A percentile compares a stretch with the other conserved stretches of the same genome.
Evolutionary conservation across 1,140 invertebrate species (phyloP).

Genomic region (Leptopilina boulardi): DNA sequence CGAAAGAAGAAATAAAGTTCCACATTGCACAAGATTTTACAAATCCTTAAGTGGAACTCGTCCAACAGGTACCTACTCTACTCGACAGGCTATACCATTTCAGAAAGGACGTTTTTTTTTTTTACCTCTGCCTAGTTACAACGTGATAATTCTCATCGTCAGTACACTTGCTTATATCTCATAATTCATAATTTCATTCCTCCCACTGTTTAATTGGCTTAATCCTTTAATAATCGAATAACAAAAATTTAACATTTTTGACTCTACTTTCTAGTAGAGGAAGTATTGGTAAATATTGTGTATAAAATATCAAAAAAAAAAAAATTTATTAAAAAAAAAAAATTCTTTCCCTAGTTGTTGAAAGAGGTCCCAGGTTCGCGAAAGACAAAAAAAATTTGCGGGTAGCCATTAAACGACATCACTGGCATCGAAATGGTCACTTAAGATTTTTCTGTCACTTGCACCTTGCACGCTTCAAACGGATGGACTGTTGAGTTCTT

Average conservation of each 20-base stretch:
- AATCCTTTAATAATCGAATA: no score
- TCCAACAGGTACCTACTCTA: slow-evolving; percentile 58
- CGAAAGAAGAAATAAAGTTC: slow-evolving; percentile 64
- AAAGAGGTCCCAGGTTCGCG: slow-evolving; percentile 17
- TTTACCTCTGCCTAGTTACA: slow-evolving; percentile 49
- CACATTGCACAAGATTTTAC: slow-evolving; percentile 66
- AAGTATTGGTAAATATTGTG: no score
- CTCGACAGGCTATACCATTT: slow-evolving; percentile 61
- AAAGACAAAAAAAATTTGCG: slow-evolving; percentile 10
- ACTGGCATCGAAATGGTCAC: slow-evolving; percentile 28
- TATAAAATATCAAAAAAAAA: no score
- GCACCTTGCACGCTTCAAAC: slow-evolving; percentile 35
- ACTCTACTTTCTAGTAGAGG: no score
- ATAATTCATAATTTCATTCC: neutral
- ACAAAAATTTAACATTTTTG: no score
- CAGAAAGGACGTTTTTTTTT: slow-evolving; percentile 55
- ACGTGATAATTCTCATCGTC: slow-evolving; percentile 62
- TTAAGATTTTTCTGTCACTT: slow-evolving; percentile 32
- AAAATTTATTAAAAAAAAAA: no score
- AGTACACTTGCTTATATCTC: slow-evolving; percentile 27
- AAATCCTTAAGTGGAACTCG: slow-evolving; percentile 69
- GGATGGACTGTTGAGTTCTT: slow-evolving; percentile 55
- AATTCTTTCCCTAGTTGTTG: neutral
- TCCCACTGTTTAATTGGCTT: no score
- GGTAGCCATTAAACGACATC: slow-evolving; percentile 30